These are phyloP conservation scores for Fistularia commersonii DNA, from an alignment of 2,797 vertebrate species.

Conservation along the genomic window DNA sequence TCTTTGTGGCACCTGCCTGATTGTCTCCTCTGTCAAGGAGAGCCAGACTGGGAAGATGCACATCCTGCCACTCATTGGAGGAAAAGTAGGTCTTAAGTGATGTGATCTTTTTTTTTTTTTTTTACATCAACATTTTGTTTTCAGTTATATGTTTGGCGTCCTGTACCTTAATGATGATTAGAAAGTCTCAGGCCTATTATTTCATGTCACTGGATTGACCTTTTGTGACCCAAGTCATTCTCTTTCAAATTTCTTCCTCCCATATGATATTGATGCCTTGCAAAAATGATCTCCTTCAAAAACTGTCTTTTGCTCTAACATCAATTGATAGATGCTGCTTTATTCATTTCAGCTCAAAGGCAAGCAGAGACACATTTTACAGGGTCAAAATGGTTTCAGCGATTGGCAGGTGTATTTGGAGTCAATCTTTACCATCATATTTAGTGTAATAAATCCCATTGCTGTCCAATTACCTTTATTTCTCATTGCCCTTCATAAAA, in stretches of 20 bases:
- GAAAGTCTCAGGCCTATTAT: constrained; percentile 32
- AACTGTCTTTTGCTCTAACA: constrained; percentile 29
- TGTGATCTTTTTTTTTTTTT: no score
- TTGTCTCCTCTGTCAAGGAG: constrained; percentile 96
- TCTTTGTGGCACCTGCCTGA: constrained; percentile 95
- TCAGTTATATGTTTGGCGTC: no score
- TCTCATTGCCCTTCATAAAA: constrained; percentile 3
- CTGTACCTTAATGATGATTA: no score
- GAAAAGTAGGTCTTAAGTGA: constrained; percentile 94
- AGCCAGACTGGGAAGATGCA: constrained; percentile 97
- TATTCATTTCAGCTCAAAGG: constrained; percentile 30
- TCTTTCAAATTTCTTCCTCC: background rate
- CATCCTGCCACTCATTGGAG: constrained; percentile 93
- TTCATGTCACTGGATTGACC: constrained; percentile 9
- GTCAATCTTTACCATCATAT: constrained; percentile 13
- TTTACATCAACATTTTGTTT: background rate
- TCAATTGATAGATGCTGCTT: constrained; percentile 12
- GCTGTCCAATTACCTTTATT: constrained; percentile 4
- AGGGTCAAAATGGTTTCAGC: constrained; percentile 14
- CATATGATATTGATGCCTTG: constrained; percentile 9
- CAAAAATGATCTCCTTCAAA: constrained; percentile 14
- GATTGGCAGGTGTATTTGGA: constrained; percentile 5
- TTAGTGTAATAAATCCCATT: constrained; percentile 7
- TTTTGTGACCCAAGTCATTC: background rate
- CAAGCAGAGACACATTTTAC: constrained; percentile 16